Evolutionary conservation across 2,888 invertebrate species (phyloP), one percentile per base, ranked within the genome.

Genomic region (Chloroclystis v-ata): DNA sequence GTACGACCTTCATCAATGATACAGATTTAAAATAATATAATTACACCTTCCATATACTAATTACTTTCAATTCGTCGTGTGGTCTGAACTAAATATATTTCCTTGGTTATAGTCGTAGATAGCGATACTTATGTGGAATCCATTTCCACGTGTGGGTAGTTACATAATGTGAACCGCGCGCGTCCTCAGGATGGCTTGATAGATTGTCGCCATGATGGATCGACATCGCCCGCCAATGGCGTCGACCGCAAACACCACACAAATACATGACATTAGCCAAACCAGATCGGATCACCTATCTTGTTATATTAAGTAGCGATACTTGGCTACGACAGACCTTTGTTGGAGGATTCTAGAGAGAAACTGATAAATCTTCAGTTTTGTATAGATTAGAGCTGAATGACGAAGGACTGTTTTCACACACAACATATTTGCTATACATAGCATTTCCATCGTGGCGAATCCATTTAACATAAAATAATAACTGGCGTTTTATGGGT

Each of bases 201-300:
- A 75, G 77, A 78, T 80, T 68, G 78, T 65, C 65, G 67, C 61
- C 69, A 69, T 81, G 79, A 80, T 79, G 74, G 79, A 78, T 81
- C 71, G 69, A 47, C 60, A 54, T 44, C 56, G 50, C 42, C 60
- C 59, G 63, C 68, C 67, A 65, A 64, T 70, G 63, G 60, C 62
- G 62, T 60, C 68, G 61, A 69, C 72, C 74, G 71, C 78, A 74
- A 73, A 75, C 77, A 71, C 60, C 61, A 56, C 61, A 50, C 28
- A 46, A 42, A 50, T 46, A 50, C 43, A 50, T 20, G 39, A 37
- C 38, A 45, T 49, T 49, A 49, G 49, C 49, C 45, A 33, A 44
- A 46, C 42, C 28, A 45, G 46, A 50, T 45, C 14, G 43, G 28
- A 44, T 56, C 60, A 54, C 51, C 63, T 56, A 50, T 35, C 57